These are phyloP conservation scores for Serranus cabrilla DNA, from an alignment of 2,797 vertebrate genomes.

Conservation along the genomic window DNA sequence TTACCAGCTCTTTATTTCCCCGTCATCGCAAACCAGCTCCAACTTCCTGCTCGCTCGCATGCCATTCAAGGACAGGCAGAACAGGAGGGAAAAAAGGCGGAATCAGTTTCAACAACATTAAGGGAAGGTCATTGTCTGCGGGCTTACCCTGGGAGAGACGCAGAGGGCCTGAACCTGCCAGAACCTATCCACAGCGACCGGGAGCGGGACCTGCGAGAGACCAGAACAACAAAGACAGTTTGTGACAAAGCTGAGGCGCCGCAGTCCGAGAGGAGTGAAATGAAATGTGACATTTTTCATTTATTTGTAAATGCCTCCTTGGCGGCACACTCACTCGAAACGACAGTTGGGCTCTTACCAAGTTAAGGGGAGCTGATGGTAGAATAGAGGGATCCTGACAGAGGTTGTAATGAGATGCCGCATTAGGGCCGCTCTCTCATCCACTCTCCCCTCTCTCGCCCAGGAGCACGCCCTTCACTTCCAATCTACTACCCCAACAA, in stretches of 20 bases:
- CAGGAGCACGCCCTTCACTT: constrained; percentile 91
- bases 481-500: constrained; percentile 88
- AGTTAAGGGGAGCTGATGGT: constrained; percentile 89
- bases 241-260: constrained; percentile 95
- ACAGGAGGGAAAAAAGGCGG: constrained; percentile 49
- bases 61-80: constrained; percentile 72
- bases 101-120: constrained; percentile 83
- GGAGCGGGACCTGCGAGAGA: constrained; percentile 86
- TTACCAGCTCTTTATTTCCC: constrained; percentile 79
- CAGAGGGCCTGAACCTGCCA: constrained; percentile 86
- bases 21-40: constrained; percentile 65
- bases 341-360: constrained; percentile 92
- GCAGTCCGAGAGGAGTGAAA: constrained; percentile 90
- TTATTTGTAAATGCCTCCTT: constrained; percentile 99
- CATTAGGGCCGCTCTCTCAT: constrained; percentile 91
- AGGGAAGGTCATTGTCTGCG: constrained; percentile 86
- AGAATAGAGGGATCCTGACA: constrained; percentile 95
- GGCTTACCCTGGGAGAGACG: constrained; percentile 87
- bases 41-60: constrained; percentile 78
- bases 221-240: constrained; percentile 93
- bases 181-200: constrained; percentile 88
- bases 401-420: constrained; percentile 97
- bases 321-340: constrained; percentile 94
- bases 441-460: constrained; percentile 86
- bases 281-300: constrained; percentile 99